A percentile compares a stretch with the other conserved stretches of the same genome.
Conservation (phyloP, 2,888 invertebrate genomes). For the Mythimna pallens region DNA sequence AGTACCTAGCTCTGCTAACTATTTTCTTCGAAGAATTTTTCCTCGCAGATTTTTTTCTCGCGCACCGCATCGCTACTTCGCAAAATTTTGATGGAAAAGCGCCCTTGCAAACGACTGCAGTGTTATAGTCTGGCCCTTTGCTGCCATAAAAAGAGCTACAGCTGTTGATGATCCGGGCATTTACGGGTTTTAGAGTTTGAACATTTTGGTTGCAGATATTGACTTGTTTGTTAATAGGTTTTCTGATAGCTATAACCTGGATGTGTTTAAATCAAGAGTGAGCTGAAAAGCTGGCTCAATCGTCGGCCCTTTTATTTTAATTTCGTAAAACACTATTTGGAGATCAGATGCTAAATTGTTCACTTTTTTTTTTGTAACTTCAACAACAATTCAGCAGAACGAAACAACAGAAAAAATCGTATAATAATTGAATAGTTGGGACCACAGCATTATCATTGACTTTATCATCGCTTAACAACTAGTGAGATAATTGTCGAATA, state of each 20-base stretch:
- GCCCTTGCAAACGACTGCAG: slow-evolving; percentile 31
- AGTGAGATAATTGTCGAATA: too few species aligned
- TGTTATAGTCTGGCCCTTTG: slow-evolving; percentile 8
- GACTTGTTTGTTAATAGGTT: neutral
- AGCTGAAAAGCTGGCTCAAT: neutral
- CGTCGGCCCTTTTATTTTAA: neutral
- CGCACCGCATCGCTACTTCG: too few species aligned
- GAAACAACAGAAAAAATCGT: too few species aligned
- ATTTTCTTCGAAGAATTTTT: too few species aligned
- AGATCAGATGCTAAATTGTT: too few species aligned
- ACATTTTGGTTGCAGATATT: slow-evolving; percentile 5
- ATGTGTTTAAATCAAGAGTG: neutral
- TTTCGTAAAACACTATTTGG: neutral
- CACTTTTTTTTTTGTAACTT: too few species aligned
- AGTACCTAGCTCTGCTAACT: neutral
- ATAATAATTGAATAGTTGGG: too few species aligned
- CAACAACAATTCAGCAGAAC: too few species aligned
- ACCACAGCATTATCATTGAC: too few species aligned
- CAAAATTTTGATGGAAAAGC: neutral
- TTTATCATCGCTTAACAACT: too few species aligned
- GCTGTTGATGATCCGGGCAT: slow-evolving; percentile 19
- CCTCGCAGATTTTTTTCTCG: too few species aligned
- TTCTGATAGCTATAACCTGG: neutral
- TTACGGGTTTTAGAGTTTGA: neutral
- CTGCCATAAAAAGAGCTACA: slow-evolving; percentile 28